Conservation (phyloP, 2,888 invertebrate genomes). For the Morpho deidamia region DNA sequence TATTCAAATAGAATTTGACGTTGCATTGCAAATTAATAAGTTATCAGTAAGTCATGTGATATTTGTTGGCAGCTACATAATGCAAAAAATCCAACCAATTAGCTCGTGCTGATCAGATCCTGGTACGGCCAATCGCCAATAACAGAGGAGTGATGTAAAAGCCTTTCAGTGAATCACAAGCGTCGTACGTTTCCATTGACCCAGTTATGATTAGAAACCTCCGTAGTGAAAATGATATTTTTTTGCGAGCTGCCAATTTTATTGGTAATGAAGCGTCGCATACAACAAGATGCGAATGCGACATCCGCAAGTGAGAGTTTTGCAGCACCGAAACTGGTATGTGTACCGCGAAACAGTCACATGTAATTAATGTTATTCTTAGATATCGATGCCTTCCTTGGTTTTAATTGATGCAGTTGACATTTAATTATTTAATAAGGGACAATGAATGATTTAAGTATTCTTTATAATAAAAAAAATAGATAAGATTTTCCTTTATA, state of each 20-base stretch:
- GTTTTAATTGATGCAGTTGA: slow-evolving; percentile 26
- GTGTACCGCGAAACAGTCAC: slow-evolving; percentile 46
- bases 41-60: slow-evolving; percentile 39
- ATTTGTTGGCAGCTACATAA: slow-evolving; percentile 39
- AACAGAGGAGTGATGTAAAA: slow-evolving; percentile 67
- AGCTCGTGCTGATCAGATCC: slow-evolving; percentile 61
- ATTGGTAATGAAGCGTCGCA: slow-evolving; percentile 61
- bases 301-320: slow-evolving; percentile 75
- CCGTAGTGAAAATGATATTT: slow-evolving; percentile 67
- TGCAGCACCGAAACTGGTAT: slow-evolving; percentile 72
- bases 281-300: slow-evolving; percentile 66
- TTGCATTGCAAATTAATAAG: slow-evolving; percentile 53
- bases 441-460: no score
- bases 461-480: no score
- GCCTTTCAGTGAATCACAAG: slow-evolving; percentile 65
- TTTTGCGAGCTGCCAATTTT: slow-evolving; percentile 66
- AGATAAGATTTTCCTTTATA: no score
- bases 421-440: slow-evolving; percentile 8
- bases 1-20: slow-evolving; percentile 52
- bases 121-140: slow-evolving; percentile 62
- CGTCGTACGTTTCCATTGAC: slow-evolving; percentile 72
- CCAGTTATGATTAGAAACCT: slow-evolving; percentile 74
- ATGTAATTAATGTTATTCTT: slow-evolving; percentile 56
- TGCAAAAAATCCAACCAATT: slow-evolving; percentile 51
- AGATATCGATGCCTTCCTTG: slow-evolving; percentile 52